A percentile compares a stretch with the other conserved stretches of the same genome.
Conservation (phyloP, 2,113 vertebrate genomes). For the Candoia aspera region DNA sequence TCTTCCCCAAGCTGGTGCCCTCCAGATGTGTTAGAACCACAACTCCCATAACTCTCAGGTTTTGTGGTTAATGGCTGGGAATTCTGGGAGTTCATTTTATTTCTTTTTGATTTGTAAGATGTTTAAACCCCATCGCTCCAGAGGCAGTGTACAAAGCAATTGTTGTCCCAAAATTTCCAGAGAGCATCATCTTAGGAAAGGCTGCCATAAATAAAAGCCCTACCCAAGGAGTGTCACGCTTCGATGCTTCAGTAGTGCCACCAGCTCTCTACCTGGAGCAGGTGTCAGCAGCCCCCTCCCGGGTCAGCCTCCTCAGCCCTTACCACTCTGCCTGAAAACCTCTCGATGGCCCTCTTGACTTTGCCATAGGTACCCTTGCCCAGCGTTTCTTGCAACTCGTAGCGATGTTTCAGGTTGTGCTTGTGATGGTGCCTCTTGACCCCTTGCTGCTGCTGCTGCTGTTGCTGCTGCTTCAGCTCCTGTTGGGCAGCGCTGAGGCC, state of each 20-base stretch:
- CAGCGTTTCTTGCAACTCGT: constrained; percentile 96
- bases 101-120: background rate
- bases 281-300: background rate
- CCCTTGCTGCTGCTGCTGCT: constrained; percentile 76
- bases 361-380: constrained; percentile 97
- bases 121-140: background rate
- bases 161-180: background rate
- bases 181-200: background rate
- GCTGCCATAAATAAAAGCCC: background rate
- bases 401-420: constrained; percentile 98
- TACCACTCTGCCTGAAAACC: constrained; percentile 95
- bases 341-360: constrained; percentile 95
- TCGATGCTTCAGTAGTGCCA: background rate
- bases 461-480: constrained; percentile 57
- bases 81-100: background rate
- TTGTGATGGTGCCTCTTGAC: constrained; percentile 98
- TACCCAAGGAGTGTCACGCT: background rate
- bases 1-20: background rate
- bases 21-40: background rate
- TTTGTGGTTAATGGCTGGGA: background rate
- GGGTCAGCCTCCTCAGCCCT: constrained; percentile 40
- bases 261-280: background rate
- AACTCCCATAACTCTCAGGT: background rate
- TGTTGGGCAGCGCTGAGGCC: constrained; percentile 16
- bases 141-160: background rate